Evolutionary conservation across 2,888 invertebrate genomes (phyloP), one percentile per base, ranked within the genome.

Genomic region (Electrophaes corylata): DNA sequence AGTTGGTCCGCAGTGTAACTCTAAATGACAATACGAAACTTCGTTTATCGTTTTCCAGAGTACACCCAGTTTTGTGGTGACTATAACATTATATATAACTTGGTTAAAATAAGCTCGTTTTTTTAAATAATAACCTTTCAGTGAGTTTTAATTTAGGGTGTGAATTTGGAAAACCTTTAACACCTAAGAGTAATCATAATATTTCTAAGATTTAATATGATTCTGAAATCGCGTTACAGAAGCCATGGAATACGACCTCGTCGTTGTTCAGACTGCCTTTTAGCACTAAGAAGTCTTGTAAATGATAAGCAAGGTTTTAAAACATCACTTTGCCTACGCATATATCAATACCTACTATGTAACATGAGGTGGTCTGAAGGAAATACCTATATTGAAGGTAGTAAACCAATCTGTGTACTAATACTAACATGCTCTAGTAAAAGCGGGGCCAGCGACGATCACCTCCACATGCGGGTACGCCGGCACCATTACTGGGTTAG

Each of bases 391-490:
- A 6, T 6, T 14, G 2, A 35, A 2, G 14, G 35, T 35, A 14
- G 6, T 6, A 14, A 14, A 35, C 4, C 35, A 35, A 35, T 35
- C 14, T 6, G 6, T 35, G 2, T 37, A 37, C 37, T 37, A 37
- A 16, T 55, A 91, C 90, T 74, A 81, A 91, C 91, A 67, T 71
- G 76, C 77, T 58, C 71, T 71, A 16, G 80, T 76, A 60, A 76
- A 81, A 1, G 79, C 75, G 8, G 90, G 90, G 2, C 86, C 91
- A 4, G 84, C 75, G 39, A 88, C 71, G 46, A 90, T 76, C 54
- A 86, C 89, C 54, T 90, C 90, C 59, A 88, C 62, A 39, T 71
- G 75, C 2, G 90, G 89, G 58, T 85, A 89, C 4, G 88, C 86
- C 57, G 78, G 82, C 16, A 83, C 75, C 66, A 88, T 61, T 19